Conservation (phyloP, 1,140 invertebrate species). For the Bombus affinis region DNA sequence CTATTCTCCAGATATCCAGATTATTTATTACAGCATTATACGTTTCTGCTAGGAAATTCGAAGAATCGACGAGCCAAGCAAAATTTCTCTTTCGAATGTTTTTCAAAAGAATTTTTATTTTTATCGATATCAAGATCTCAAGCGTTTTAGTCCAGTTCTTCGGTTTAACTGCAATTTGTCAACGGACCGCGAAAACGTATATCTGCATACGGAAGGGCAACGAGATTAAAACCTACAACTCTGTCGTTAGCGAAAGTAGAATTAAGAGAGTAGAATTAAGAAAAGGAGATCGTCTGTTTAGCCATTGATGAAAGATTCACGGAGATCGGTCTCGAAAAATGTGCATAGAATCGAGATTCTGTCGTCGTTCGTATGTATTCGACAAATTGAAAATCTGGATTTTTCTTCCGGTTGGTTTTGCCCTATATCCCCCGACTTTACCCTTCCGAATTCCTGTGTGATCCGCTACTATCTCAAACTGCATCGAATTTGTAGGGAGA, state of each 20-base stretch:
- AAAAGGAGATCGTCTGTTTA: background rate
- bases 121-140: background rate
- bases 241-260: background rate
- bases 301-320: background rate
- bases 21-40: background rate
- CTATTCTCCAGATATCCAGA: background rate
- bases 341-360: too few species aligned
- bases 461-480: constrained; percentile 23
- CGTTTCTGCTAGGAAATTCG: background rate
- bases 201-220: background rate
- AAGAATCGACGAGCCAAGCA: background rate
- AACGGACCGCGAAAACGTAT: background rate
- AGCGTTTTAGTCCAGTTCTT: background rate
- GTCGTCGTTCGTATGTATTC: background rate
- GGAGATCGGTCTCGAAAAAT: background rate
- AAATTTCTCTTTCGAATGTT: background rate
- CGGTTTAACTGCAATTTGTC: background rate
- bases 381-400: constrained; percentile 25
- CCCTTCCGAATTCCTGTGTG: constrained; percentile 2
- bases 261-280: background rate
- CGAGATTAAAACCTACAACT: background rate
- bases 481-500: constrained; percentile 28
- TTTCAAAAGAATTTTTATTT: background rate
- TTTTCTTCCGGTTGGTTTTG: constrained; percentile 15
- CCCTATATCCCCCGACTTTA: background rate